Percentiles rank a stretch among this genome's conserved stretches.
phyloP scores from a whole-genome alignment of 2,888 invertebrate genomes.

The Allacma fusca region DNA sequence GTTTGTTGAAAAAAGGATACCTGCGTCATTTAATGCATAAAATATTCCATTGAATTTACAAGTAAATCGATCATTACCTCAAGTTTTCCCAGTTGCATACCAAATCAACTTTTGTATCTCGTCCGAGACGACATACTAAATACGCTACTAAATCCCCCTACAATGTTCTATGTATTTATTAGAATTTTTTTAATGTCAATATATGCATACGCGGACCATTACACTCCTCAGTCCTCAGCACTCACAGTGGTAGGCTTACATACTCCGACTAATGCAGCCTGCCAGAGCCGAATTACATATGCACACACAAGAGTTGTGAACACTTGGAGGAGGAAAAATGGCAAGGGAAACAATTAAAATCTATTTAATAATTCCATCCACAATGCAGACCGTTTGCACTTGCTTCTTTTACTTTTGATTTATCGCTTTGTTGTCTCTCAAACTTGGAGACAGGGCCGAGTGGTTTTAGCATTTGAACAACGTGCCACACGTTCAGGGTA shows the following conservation, averaged over 20 bases:
- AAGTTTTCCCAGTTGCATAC: no score
- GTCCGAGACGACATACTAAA: no score
- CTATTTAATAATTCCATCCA: conserved; percentile 43
- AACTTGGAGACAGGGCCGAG: conserved; percentile 6
- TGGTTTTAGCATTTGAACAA: neutral
- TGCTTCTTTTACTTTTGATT: conserved; percentile 35
- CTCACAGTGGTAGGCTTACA: no score
- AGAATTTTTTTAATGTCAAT: neutral
- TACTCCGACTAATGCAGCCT: no score
- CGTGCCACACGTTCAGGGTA: neutral
- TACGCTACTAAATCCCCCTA: no score
- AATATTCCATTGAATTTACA: conserved; percentile 20
- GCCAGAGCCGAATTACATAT: no score
- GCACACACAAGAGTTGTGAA: neutral
- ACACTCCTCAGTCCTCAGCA: no score
- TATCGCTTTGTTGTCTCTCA: conserved; percentile 35
- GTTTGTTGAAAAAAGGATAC: no score
- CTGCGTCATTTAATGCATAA: neutral
- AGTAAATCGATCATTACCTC: no score
- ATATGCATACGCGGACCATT: neutral
- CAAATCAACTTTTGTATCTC: no score
- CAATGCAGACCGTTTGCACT: conserved; percentile 37
- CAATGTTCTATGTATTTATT: neutral
- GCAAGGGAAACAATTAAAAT: conserved; percentile 43
- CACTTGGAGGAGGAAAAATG: conserved; percentile 1